Evolutionary conservation across 2,888 invertebrate genomes (phyloP).

Genomic region (Torymus tubicola): DNA sequence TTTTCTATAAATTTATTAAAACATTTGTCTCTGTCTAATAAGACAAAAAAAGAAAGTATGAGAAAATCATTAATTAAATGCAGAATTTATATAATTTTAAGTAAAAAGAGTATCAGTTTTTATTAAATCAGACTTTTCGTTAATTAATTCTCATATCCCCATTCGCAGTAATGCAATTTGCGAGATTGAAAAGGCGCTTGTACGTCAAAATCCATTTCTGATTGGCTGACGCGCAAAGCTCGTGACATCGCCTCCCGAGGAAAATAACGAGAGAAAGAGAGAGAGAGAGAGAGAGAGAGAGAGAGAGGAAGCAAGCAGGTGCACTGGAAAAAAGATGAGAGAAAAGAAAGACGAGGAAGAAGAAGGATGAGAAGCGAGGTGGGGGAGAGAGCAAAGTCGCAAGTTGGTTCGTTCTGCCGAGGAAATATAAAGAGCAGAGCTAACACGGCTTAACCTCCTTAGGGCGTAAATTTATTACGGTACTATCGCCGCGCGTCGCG

Average conservation of each 20-base stretch:
- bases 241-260: neutral
- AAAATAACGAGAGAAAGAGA: neutral
- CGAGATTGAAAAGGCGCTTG: constrained; percentile 3
- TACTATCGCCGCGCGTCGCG: constrained; percentile 56
- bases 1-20: too few relatives aligned
- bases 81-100: too few relatives aligned
- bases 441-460: constrained; percentile 75
- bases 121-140: too few relatives aligned
- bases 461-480: constrained; percentile 75
- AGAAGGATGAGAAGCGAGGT: constrained; percentile 8
- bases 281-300: too few relatives aligned
- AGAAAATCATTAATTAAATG: too few relatives aligned
- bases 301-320: too few relatives aligned
- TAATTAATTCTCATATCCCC: too few relatives aligned
- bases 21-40: too few relatives aligned
- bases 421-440: constrained; percentile 76
- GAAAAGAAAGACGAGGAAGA: constrained; percentile 18
- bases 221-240: neutral
- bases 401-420: constrained; percentile 62
- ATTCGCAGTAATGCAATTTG: neutral
- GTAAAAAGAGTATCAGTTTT: too few relatives aligned
- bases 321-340: neutral
- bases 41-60: too few relatives aligned
- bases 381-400: constrained; percentile 40
- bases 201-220: neutral